phyloP scores from a whole-genome alignment of 2,797 vertebrate genomes.

The Periophthalmus magnuspinnatus region DNA sequence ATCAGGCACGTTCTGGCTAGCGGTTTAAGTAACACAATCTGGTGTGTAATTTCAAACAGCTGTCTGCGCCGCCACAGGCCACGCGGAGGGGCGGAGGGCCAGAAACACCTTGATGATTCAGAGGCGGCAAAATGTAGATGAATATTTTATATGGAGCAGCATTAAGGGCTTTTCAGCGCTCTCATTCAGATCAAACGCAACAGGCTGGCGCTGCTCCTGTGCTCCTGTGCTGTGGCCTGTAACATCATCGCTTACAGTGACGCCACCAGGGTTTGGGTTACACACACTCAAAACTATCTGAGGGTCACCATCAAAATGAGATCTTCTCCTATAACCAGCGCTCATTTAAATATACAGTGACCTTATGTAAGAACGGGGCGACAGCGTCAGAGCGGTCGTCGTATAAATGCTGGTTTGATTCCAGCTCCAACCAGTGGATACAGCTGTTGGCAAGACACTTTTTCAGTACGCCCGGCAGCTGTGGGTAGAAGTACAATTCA shows the following conservation, averaged over 20 bases:
- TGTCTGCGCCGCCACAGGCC: conserved; percentile 73
- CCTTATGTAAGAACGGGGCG: too few species aligned
- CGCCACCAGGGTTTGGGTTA: conserved; percentile 33
- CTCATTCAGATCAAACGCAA: conserved; percentile 58
- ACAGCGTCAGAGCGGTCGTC: too few species aligned
- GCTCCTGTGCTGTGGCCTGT: conserved; percentile 27
- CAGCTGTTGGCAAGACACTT: too few species aligned
- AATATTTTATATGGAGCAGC: conserved; percentile 71
- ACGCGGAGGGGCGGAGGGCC: conserved; percentile 56
- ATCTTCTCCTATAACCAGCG: neutral
- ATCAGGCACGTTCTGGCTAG: conserved; percentile 72
- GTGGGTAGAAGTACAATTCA: neutral
- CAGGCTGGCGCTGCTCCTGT: conserved; percentile 35
- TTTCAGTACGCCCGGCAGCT: too few species aligned
- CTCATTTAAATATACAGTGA: neutral
- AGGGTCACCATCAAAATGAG: neutral
- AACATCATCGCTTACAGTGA: conserved; percentile 36
- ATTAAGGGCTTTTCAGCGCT: conserved; percentile 59
- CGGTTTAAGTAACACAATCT: conserved; percentile 82
- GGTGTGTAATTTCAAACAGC: conserved; percentile 83
- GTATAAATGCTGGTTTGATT: too few species aligned
- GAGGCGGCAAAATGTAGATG: conserved; percentile 73
- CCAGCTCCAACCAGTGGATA: too few species aligned
- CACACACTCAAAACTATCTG: neutral
- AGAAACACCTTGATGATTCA: conserved; percentile 79